These are phyloP conservation scores for Hybognathus amarus DNA, from an alignment of 2,797 vertebrate genomes.

Conservation along the genomic window DNA sequence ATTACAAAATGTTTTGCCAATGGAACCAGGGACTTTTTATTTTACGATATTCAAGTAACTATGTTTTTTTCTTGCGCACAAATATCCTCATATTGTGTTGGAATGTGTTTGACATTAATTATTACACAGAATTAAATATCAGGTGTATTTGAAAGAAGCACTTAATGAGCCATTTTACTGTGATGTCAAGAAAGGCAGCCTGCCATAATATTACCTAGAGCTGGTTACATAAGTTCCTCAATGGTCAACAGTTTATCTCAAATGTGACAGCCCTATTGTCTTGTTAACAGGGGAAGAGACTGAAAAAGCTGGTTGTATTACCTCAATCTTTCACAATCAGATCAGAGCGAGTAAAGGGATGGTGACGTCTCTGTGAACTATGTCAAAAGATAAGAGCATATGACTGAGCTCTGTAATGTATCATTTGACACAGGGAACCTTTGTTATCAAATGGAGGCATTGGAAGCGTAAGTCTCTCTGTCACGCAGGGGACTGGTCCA, in stretches of 20 bases:
- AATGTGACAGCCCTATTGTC: slow-evolving; percentile 1
- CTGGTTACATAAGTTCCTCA: neutral
- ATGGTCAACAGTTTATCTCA: slow-evolving; percentile 27
- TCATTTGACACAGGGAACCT: slow-evolving; percentile 90
- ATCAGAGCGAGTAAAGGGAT: slow-evolving; percentile 26
- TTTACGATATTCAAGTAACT: slow-evolving; percentile 1
- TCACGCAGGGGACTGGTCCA: slow-evolving; percentile 77
- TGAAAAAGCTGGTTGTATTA: slow-evolving; percentile 17
- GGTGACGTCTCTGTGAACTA: slow-evolving; percentile 40
- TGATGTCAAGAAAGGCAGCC: neutral
- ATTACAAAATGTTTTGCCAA: slow-evolving; percentile 27
- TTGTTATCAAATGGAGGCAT: slow-evolving; percentile 87
- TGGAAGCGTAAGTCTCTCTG: slow-evolving; percentile 82
- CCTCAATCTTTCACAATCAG: slow-evolving; percentile 14
- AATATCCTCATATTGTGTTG: neutral
- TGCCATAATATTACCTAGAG: neutral
- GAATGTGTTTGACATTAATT: neutral
- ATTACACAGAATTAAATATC: neutral
- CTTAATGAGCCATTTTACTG: neutral
- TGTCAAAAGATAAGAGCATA: slow-evolving; percentile 74
- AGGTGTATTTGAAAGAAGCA: slow-evolving; percentile 14
- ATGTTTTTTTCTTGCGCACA: neutral
- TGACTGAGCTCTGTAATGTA: slow-evolving; percentile 80
- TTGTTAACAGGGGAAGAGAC: slow-evolving; percentile 7
- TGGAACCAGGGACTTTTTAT: neutral